Evolutionary conservation across 2,113 vertebrate genomes (phyloP).

Genomic region (Lampris megalopsis): DNA sequence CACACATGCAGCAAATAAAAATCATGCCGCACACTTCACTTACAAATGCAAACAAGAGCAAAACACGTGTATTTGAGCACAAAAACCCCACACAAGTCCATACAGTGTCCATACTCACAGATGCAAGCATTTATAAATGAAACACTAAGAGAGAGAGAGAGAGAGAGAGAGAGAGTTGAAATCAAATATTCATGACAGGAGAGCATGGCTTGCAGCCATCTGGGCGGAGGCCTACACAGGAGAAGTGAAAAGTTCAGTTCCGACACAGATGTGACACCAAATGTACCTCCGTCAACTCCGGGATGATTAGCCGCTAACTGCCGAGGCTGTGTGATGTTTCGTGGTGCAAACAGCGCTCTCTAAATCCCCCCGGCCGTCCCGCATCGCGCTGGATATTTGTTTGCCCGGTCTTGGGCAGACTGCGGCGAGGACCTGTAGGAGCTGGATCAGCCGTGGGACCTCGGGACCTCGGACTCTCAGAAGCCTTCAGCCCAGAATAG

Average conservation of each 20-base stretch:
- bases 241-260: conserved; percentile 18
- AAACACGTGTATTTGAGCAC: not conserved
- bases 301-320: conserved; percentile 27
- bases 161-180: not conserved
- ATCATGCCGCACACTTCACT: not conserved
- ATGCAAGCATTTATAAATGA: not conserved
- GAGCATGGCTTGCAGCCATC: conserved; percentile 40
- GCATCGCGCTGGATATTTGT: conserved; percentile 20
- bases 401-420: conserved; percentile 48
- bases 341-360: conserved; percentile 25
- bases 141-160: not conserved
- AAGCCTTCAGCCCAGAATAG: conserved; percentile 68
- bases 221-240: conserved; percentile 33
- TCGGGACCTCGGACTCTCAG: conserved; percentile 41
- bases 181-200: not conserved
- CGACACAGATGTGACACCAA: conserved; percentile 22
- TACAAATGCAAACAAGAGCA: conserved; percentile 7
- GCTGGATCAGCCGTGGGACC: conserved; percentile 50
- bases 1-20: not conserved
- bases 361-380: conserved; percentile 18
- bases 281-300: conserved; percentile 15
- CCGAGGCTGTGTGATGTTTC: conserved; percentile 30
- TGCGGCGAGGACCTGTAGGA: conserved; percentile 34
- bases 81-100: not conserved
- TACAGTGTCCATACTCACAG: not conserved